A percentile compares a stretch with the other conserved stretches of the same genome.
These are phyloP conservation scores for Rhingia rostrata DNA, from an alignment of 2,888 invertebrate species.

Conservation along the genomic window DNA sequence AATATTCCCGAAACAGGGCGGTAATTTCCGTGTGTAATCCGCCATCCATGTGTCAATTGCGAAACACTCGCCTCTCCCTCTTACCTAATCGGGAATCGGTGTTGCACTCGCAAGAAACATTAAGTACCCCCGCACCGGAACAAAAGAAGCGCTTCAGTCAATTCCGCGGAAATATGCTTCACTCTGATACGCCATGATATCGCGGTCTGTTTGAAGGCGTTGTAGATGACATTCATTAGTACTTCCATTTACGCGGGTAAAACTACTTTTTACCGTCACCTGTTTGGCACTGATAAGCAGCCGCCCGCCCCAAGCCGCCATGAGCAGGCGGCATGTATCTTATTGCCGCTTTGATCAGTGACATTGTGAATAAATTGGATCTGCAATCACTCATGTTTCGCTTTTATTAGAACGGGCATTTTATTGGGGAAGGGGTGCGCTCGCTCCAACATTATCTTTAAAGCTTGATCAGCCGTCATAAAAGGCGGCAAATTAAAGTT, in stretches of 20 bases:
- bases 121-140: neutral
- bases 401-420: slow-evolving; percentile 59
- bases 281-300: slow-evolving; percentile 72
- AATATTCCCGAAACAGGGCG: slow-evolving; percentile 25
- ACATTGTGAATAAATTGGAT: slow-evolving; percentile 72
- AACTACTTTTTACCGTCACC: slow-evolving; percentile 73
- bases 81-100: neutral
- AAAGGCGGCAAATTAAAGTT: slow-evolving; percentile 73
- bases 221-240: slow-evolving; percentile 69
- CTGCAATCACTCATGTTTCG: slow-evolving; percentile 71
- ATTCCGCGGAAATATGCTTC: slow-evolving; percentile 35
- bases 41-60: slow-evolving; percentile 23
- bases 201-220: slow-evolving; percentile 65
- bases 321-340: slow-evolving; percentile 66
- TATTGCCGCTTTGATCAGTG: slow-evolving; percentile 66
- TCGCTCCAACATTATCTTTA: slow-evolving; percentile 66
- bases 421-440: slow-evolving; percentile 60
- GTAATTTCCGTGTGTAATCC: slow-evolving; percentile 55
- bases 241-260: slow-evolving; percentile 73
- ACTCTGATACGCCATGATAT: slow-evolving; percentile 47
- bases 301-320: slow-evolving; percentile 48
- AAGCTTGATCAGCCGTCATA: slow-evolving; percentile 74
- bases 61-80: slow-evolving; percentile 8
- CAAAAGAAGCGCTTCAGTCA: slow-evolving; percentile 49
- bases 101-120: neutral